Evolutionary conservation across 2,888 invertebrate species (phyloP).

Genomic region (Tuberolachnus salignus): DNA sequence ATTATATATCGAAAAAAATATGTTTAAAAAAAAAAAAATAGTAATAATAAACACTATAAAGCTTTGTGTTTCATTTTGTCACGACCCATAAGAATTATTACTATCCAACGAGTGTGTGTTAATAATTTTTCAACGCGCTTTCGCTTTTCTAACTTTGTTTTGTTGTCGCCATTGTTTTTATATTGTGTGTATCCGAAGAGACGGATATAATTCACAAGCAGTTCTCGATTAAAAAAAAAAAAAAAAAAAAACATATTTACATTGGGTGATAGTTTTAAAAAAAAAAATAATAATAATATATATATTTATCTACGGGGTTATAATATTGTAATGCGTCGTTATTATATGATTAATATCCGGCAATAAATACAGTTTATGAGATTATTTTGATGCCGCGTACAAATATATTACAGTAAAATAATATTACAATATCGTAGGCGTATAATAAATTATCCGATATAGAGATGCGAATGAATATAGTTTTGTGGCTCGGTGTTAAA

Average conservation of each 20-base stretch:
- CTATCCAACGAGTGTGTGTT: not conserved
- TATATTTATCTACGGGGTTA: too few relatives aligned
- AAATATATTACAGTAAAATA: too few relatives aligned
- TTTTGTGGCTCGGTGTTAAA: too few relatives aligned
- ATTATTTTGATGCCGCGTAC: too few relatives aligned
- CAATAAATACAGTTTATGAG: too few relatives aligned
- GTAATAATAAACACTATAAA: constrained; percentile 4
- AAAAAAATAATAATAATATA: too few relatives aligned
- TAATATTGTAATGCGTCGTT: too few relatives aligned
- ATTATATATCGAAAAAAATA: constrained; percentile 19
- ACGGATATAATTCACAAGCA: constrained; percentile 3
- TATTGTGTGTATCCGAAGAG: not conserved
- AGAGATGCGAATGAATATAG: too few relatives aligned
- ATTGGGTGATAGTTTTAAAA: not conserved
- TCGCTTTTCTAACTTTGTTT: not conserved
- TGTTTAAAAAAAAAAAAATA: constrained; percentile 4
- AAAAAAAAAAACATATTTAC: too few relatives aligned
- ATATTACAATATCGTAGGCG: too few relatives aligned
- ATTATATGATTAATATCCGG: too few relatives aligned
- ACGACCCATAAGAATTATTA: constrained; percentile 16
- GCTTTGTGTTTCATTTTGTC: constrained; percentile 5
- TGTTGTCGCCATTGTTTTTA: constrained; percentile 4
- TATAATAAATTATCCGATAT: too few relatives aligned
- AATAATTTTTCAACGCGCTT: constrained; percentile 23
- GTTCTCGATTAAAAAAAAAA: constrained; percentile 11